Conservation (phyloP, 2,888 invertebrate genomes). For the Tenthredo notha region DNA sequence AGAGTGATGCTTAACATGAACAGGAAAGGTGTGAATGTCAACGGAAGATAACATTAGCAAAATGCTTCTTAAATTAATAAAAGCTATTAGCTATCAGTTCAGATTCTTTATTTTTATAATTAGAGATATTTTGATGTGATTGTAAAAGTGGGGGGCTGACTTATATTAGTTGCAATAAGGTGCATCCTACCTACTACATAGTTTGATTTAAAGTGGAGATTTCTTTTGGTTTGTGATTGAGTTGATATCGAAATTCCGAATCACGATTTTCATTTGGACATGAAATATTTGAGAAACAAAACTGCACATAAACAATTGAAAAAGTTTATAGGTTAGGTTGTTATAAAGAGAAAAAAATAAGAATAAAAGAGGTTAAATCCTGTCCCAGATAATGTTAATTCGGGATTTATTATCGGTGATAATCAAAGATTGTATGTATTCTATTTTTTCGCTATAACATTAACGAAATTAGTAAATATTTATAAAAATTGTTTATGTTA, state of each 20-base stretch:
- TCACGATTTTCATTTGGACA: not conserved
- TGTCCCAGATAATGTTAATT: not conserved
- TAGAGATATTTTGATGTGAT: not conserved
- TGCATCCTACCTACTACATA: not conserved
- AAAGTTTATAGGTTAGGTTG: not conserved
- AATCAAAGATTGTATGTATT: not conserved
- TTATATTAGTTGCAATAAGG: not conserved
- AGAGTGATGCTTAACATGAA: not conserved
- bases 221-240: not conserved
- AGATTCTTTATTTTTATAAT: not conserved
- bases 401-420: not conserved
- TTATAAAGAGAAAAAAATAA: not conserved
- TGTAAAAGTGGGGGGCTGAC: not conserved
- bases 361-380: not conserved
- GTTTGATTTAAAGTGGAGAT: not conserved
- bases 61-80: not conserved
- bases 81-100: not conserved
- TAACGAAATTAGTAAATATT: not conserved
- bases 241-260: not conserved
- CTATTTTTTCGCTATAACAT: not conserved
- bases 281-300: not conserved
- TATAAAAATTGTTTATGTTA: not conserved
- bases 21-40: not conserved
- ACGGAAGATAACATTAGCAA: not conserved
- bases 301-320: not conserved